phyloP scores from a whole-genome alignment of 2,797 vertebrate genomes.

The Acanthis flammea region DNA sequence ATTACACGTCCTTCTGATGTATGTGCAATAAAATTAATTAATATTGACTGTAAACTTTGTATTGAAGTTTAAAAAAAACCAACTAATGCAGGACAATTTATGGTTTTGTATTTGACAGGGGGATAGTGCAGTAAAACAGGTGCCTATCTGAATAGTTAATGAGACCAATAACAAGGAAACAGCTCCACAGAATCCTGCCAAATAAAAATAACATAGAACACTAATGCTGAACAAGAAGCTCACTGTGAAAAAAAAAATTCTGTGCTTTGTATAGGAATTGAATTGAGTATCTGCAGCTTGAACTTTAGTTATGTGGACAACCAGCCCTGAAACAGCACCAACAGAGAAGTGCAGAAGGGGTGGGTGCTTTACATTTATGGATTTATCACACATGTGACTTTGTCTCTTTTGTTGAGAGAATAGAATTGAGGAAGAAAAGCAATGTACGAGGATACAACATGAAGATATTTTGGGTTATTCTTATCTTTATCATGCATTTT shows the following conservation, averaged over 20 bases:
- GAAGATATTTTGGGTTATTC: not conserved
- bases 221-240: not conserved
- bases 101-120: not conserved
- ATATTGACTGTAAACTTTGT: not conserved
- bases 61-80: not conserved
- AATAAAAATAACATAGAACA: not conserved
- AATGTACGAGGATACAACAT: not conserved
- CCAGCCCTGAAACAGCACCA: not conserved
- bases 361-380: not conserved
- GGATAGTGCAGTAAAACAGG: not conserved
- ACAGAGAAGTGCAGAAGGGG: rapidly evolving
- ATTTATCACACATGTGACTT: not conserved
- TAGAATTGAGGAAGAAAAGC: not conserved
- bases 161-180: not conserved
- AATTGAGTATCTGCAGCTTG: not conserved
- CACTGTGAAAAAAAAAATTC: not conserved
- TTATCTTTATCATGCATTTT: not conserved
- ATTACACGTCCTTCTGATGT: not conserved
- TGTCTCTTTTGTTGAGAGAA: not conserved
- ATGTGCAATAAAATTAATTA: not conserved
- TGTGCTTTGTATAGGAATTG: not conserved
- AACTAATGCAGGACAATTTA: not conserved
- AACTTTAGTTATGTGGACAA: not conserved
- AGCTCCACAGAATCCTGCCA: not conserved
- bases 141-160: not conserved